Percentiles rank a stretch among this genome's conserved stretches.
These are phyloP conservation scores for Exocentrus adspersus DNA, from an alignment of 2,888 invertebrate species.

Conservation along the genomic window DNA sequence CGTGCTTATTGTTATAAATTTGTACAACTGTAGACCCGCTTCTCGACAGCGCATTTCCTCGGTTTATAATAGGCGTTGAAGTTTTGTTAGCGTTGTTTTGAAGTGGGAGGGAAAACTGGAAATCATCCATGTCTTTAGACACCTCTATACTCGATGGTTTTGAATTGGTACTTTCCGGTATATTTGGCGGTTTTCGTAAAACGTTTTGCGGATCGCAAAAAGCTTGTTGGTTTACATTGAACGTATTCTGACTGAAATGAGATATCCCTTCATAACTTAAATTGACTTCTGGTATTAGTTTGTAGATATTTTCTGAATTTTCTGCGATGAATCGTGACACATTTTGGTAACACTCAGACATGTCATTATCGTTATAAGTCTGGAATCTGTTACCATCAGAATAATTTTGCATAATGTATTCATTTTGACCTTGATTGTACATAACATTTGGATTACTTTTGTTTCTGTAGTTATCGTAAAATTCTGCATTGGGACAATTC, in stretches of 20 bases:
- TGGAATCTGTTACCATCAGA: constrained; percentile 11
- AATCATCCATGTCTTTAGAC: constrained; percentile 22
- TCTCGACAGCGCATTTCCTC: not conserved
- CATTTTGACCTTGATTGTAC: too few relatives aligned
- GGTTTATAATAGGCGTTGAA: constrained; percentile 30
- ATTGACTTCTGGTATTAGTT: constrained; percentile 43
- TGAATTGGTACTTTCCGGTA: not conserved
- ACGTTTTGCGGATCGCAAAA: not conserved
- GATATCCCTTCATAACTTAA: constrained; percentile 13
- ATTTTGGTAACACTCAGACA: constrained; percentile 27
- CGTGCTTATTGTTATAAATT: not conserved
- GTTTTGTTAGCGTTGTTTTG: constrained; percentile 31
- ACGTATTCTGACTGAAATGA: constrained; percentile 14
- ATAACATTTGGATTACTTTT: too few relatives aligned
- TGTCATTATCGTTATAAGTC: not conserved
- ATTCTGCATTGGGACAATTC: not conserved
- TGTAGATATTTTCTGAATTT: constrained; percentile 38
- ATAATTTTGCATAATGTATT: not conserved
- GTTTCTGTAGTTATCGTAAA: not conserved
- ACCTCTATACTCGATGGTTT: not conserved
- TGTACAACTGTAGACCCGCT: not conserved
- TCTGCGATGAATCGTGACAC: constrained; percentile 40
- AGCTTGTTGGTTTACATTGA: constrained; percentile 15
- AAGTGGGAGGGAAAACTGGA: constrained; percentile 23
- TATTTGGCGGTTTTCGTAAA: not conserved